phyloP scores from a whole-genome alignment of 2,113 vertebrate species.

The Melozone crissalis region DNA sequence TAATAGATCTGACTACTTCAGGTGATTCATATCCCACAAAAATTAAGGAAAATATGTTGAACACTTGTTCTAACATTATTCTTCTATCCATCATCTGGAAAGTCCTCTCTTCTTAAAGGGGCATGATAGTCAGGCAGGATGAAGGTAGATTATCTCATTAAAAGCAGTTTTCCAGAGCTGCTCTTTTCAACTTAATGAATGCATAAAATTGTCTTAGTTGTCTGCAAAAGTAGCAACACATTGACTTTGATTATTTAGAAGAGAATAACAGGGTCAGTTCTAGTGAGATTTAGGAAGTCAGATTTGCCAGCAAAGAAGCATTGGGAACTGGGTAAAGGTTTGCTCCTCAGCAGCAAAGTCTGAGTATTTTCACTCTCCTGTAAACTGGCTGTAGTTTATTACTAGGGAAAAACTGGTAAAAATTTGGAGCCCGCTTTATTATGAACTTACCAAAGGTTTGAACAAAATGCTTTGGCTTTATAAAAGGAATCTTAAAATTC shows the following conservation, averaged over 20 bases:
- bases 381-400: background rate
- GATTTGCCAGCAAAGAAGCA: background rate
- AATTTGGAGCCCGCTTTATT: accelerated
- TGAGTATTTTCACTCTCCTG: background rate
- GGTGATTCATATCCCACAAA: background rate
- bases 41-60: background rate
- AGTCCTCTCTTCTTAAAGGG: background rate
- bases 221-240: background rate
- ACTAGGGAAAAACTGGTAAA: background rate
- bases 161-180: background rate
- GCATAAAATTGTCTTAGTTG: background rate
- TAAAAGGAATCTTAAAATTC: background rate
- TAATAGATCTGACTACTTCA: background rate
- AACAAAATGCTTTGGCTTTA: background rate
- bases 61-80: background rate
- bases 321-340: background rate
- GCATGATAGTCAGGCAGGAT: background rate
- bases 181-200: background rate
- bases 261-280: background rate
- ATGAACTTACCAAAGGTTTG: background rate
- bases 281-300: background rate
- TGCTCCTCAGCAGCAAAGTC: background rate
- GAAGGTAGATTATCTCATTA: background rate
- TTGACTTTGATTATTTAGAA: background rate
- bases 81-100: background rate